Base-by-base conservation (phyloP, 2,888 invertebrate species). In the Scaptomyza polygonia region DNA sequence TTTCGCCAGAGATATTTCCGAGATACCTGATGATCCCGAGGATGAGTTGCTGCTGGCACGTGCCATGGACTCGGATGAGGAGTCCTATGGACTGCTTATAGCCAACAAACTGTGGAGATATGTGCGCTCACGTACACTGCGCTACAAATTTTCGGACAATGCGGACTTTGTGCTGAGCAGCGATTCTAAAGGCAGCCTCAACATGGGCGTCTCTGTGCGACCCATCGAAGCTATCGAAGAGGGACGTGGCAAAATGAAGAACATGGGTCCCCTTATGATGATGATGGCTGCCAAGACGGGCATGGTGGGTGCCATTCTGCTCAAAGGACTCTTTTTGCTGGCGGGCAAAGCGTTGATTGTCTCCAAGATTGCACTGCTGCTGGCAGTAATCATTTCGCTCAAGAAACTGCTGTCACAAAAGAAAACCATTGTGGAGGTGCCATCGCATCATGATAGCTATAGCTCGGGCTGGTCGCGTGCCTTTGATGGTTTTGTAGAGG, bases 271-370 rank as follows among this genome's bases (percentile, higher is more conserved):
- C 0, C 90, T 96, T 55, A 92, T 97, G 32, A 96, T 96, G 0
- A 94, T 96, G 12, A 95, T 95, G 42, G 95, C 95, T 5, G 93
- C 96, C 92, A 97, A 97, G 91, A 94, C 96, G 61, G 97, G 96
- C 88, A 93, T 97, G 51, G 93, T 97, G 27, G 96, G 96, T 54
- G 96, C 96, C 45, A 89, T 97, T 52, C 94, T 96, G 30, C 95
- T 97, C 91, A 97, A 97, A 88, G 96, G 95, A 16, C 92, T 97
- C 4, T 95, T 95, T 14, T 93, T 97, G 5, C 93, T 97, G 76
- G 96, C 97, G 32, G 96, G 96, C 86, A 97, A 97, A 92, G 97
- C 97, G 27, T 93, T 97, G 5, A 93, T 97, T 42, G 95, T 97
- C 69, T 96, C 96, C 79, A 97, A 97, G 93, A 95, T 97, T 54